These are phyloP conservation scores for Dicerorhinus sumatrensis DNA, from an alignment of 2,113 vertebrate genomes.

Conservation along the genomic window DNA sequence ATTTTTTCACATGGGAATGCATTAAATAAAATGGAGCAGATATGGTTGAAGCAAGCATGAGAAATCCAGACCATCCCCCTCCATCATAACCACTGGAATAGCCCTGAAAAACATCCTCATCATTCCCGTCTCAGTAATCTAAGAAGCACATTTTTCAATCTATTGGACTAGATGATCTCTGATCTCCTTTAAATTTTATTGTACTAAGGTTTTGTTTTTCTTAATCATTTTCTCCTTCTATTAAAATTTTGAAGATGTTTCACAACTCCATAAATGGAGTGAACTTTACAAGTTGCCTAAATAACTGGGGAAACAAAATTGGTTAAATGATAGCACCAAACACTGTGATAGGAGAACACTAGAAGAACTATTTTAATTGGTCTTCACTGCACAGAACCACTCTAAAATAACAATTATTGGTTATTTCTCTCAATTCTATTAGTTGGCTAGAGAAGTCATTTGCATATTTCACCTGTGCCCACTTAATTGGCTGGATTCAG, in stretches of 20 bases:
- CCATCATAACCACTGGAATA: neutral
- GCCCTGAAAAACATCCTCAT: neutral
- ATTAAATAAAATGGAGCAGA: neutral
- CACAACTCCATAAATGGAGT: neutral
- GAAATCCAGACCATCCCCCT: neutral
- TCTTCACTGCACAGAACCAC: neutral
- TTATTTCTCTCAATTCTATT: neutral
- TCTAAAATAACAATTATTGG: neutral
- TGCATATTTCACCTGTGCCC: fast-evolving
- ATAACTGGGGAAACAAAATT: neutral
- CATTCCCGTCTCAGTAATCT: neutral
- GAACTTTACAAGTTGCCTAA: neutral
- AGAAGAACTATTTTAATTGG: neutral
- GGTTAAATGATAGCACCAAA: neutral
- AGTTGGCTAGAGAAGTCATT: neutral
- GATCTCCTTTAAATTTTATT: neutral
- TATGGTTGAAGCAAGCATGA: neutral
- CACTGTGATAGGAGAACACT: neutral
- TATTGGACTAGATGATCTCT: neutral
- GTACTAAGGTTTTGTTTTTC: neutral
- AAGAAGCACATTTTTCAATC: neutral
- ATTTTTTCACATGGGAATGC: neutral
- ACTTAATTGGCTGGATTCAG: neutral
- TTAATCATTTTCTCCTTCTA: neutral
- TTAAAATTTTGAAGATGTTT: neutral